Evolutionary conservation across 2,113 vertebrate genomes (phyloP).

Genomic region (Trematomus loennbergii): DNA sequence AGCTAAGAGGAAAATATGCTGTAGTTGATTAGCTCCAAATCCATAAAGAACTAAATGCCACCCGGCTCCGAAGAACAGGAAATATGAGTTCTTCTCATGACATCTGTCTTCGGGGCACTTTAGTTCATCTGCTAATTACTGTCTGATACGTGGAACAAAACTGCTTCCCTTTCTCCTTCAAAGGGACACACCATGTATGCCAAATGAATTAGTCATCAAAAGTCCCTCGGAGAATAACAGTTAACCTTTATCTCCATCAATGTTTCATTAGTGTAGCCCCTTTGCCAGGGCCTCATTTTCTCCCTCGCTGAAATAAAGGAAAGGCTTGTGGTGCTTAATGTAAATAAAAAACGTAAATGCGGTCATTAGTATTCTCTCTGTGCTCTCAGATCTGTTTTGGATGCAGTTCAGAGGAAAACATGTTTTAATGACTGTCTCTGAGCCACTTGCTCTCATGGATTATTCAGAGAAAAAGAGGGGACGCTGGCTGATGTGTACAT

Average conservation of each 20-base stretch:
- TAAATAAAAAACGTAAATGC: constrained; percentile 66
- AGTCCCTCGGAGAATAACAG: constrained; percentile 59
- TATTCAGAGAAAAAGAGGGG: constrained; percentile 48
- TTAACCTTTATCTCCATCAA: constrained; percentile 82
- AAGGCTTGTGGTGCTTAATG: constrained; percentile 21
- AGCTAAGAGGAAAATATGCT: constrained; percentile 12
- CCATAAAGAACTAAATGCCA: constrained; percentile 43
- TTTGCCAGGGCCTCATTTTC: not conserved
- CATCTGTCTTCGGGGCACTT: constrained; percentile 50
- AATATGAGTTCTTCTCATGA: constrained; percentile 43
- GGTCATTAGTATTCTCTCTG: constrained; percentile 59
- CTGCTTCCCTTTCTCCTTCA: constrained; percentile 46
- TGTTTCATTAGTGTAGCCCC: constrained; percentile 68
- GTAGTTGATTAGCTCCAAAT: constrained; percentile 52
- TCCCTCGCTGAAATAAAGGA: constrained; percentile 24
- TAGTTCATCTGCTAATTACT: constrained; percentile 65
- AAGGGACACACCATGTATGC: constrained; percentile 47
- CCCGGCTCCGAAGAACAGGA: constrained; percentile 29
- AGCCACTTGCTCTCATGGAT: constrained; percentile 52
- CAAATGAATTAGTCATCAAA: constrained; percentile 79
- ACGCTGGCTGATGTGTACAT: constrained; percentile 40
- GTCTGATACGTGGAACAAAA: constrained; percentile 57
- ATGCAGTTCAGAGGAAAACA: not conserved
- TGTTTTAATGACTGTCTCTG: constrained; percentile 55
- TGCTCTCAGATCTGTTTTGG: constrained; percentile 34